Evolutionary conservation across 2,888 invertebrate genomes (phyloP).

Genomic region (Keiferia lycopersicella): DNA sequence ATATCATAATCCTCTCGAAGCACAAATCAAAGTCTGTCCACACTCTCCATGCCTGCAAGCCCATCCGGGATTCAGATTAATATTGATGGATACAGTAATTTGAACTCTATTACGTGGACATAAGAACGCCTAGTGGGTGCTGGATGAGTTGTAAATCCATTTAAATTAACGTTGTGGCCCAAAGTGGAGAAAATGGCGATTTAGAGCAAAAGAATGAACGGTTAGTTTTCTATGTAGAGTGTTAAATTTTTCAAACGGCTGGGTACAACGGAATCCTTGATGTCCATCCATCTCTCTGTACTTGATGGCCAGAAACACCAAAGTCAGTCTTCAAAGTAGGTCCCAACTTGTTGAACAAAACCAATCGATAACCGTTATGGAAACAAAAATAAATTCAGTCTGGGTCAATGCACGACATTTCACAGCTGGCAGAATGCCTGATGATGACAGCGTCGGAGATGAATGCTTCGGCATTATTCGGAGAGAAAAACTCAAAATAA

Average conservation of each 20-base stretch:
- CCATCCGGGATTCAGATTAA: constrained; percentile 7
- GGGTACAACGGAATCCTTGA: too few species aligned
- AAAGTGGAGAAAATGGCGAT: constrained; percentile 31
- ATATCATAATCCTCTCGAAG: constrained; percentile 16
- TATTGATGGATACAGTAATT: not conserved
- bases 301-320: not conserved
- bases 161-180: constrained; percentile 40
- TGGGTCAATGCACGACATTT: constrained; percentile 1
- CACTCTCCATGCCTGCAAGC: not conserved
- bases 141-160: constrained; percentile 38
- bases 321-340: not conserved
- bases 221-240: not conserved
- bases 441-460: not conserved
- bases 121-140: constrained; percentile 17
- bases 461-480: not conserved
- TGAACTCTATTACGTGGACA: constrained; percentile 9
- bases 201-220: not conserved
- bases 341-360: too few species aligned
- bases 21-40: constrained; percentile 16
- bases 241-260: too few species aligned
- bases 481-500: not conserved
- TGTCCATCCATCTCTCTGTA: too few species aligned
- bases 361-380: too few species aligned
- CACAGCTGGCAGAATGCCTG: constrained; percentile 17
- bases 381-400: too few species aligned